Percentiles rank a stretch among this genome's conserved stretches.
Evolutionary conservation across 2,888 invertebrate genomes (phyloP).

Genomic region (Apoda limacodes): DNA sequence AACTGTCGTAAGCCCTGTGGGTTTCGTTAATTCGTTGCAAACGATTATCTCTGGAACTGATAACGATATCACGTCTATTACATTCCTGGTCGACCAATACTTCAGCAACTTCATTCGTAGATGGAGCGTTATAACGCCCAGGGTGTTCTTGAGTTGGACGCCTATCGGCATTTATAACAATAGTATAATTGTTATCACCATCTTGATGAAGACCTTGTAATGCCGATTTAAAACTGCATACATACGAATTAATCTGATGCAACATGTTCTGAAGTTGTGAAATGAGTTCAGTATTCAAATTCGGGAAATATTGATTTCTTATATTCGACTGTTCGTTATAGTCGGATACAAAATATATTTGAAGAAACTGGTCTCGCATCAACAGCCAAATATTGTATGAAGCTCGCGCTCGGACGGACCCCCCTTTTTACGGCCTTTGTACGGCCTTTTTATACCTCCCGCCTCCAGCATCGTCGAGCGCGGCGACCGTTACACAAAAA

Average conservation of each 20-base stretch:
- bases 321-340: conserved; percentile 12
- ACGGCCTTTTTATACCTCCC: no score
- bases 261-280: conserved; percentile 14
- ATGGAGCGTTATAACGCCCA: conserved; percentile 6
- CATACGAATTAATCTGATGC: conserved; percentile 14
- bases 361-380: no score
- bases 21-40: conserved; percentile 9
- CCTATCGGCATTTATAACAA: conserved; percentile 9
- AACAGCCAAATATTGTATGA: no score
- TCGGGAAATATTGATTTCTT: conserved; percentile 1
- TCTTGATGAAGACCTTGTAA: conserved; percentile 1
- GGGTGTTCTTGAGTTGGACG: conserved; percentile 7
- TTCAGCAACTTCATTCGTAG: conserved; percentile 9
- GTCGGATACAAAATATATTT: conserved; percentile 19
- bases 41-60: conserved; percentile 6
- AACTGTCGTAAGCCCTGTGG: conserved; percentile 6
- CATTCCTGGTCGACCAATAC: conserved; percentile 10
- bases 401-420: no score
- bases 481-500: no score
- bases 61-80: conserved; percentile 11
- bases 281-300: conserved; percentile 11
- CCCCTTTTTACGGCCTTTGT: no score
- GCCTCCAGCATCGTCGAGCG: no score
- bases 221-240: conserved; percentile 10
- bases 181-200: neutral